A percentile compares a stretch with the other conserved stretches of the same genome.
These are phyloP conservation scores for Poeciliopsis paucimaculata DNA, from an alignment of 2,797 vertebrate species.

Conservation along the genomic window DNA sequence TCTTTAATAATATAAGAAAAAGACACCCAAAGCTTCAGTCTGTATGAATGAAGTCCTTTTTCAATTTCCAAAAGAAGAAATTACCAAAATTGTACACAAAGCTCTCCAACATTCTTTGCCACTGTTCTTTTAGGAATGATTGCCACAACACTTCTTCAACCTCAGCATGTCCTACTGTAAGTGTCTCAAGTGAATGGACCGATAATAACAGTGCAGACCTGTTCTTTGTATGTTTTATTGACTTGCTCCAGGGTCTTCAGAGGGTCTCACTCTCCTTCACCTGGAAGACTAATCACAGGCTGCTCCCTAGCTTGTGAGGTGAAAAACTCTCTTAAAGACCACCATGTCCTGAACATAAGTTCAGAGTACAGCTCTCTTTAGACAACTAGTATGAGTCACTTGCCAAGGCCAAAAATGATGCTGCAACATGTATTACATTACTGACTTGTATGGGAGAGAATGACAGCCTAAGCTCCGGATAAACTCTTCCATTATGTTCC, in stretches of 20 bases:
- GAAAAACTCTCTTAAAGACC: constrained; percentile 13
- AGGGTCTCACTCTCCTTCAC: constrained; percentile 48
- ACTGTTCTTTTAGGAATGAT: constrained; percentile 46
- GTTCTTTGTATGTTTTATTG: constrained; percentile 76
- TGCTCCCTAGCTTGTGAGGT: constrained; percentile 48
- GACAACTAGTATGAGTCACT: constrained; percentile 64
- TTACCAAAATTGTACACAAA: neutral
- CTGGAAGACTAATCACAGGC: constrained; percentile 58
- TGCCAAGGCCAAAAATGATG: constrained; percentile 66
- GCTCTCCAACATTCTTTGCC: constrained; percentile 11
- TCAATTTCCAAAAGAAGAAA: neutral
- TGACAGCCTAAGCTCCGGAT: constrained; percentile 35
- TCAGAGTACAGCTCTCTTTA: constrained; percentile 58
- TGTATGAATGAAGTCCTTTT: neutral
- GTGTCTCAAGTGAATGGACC: constrained; percentile 47
- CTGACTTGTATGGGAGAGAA: constrained; percentile 51
- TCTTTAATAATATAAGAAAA: too few relatives aligned
- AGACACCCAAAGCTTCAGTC: neutral
- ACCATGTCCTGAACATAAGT: constrained; percentile 49
- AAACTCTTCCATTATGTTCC: constrained; percentile 60
- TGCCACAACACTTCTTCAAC: constrained; percentile 60
- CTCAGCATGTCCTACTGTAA: constrained; percentile 46
- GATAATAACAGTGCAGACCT: constrained; percentile 66
- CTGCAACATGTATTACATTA: constrained; percentile 67
- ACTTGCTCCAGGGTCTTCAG: constrained; percentile 68